Evolutionary conservation across 2,113 vertebrate genomes (phyloP), one percentile per base, ranked within the genome.

Genomic region (Tonatia bakeri): DNA sequence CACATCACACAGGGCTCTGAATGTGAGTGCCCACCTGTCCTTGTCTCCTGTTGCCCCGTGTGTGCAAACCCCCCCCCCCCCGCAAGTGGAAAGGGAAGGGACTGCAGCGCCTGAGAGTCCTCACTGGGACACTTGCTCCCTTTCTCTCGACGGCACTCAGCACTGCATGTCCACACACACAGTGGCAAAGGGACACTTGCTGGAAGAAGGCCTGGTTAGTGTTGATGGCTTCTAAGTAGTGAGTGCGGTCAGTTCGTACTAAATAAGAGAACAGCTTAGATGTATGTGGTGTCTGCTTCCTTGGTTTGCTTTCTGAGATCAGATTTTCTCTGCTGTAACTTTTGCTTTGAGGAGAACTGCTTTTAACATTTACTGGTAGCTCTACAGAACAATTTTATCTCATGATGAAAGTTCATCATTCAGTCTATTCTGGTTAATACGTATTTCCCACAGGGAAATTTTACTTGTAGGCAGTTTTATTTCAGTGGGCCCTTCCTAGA

Each of bases 1-100:
- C 17, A 8, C 0, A 1, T 12, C 69, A 6, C 19, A 8, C 0
- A 16, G 19, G 31, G 24, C 28, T 61, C 3, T 12, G 40, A 16
- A 38, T 8, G 13, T 4, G 19, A 8, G n/a, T 1, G 0, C 16
- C 80, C 82, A 17, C 13, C 64, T 31, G 43, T 45, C 67, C 54
- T 43, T n/a, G n/a, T 33, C 47, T 43, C 43, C 76, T 50, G 5
- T 3, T 45, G 76, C 26, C 36, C 1, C 47, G 2, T 28, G 14
- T 5, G 0, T 24, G 59, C 10, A 67, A n/a, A 13, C 20, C 4
- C 50, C 2, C 22, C 73, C 59, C 20, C 4, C 59, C 28, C 73
- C 59, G 79, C n/a, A 38, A 83, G 33, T 22, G 61, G 28, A 36
- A 81, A 72, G 65, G 33, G 19, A 81, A 31, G 1, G 16, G 17